Base-by-base conservation (phyloP, 2,888 invertebrate species). In the Hedya salicella region DNA sequence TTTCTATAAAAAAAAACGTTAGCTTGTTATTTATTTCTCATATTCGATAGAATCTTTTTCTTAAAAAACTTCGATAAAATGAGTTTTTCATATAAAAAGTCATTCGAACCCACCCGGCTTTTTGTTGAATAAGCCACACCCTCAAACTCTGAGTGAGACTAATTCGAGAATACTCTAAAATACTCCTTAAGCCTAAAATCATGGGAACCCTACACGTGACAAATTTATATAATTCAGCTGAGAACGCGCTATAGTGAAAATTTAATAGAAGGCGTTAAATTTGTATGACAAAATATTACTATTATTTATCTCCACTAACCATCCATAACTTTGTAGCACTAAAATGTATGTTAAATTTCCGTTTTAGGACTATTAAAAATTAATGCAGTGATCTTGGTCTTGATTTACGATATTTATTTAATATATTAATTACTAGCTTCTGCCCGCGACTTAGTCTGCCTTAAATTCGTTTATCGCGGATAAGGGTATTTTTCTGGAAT, bases 381-480 rank as follows among this genome's bases (percentile, higher is more conserved):
- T 50, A 32, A 50, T 50, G 14, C 50, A 32, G 25, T 30, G 30
- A 50, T 16, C 11, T 16, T 17, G 32, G 32, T 32, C 11, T 16
- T 32, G 11, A 11, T 50, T 50, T 32, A 50, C 16, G 50, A 32
- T 50, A 32, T 30, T 9, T 1, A 16, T 17, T 50, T 16, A 14
- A 52, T 52, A 53, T 36, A 39, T 21, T 40, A 40, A 40, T 53
- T 14, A 4, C 19, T 14, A 46, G n/a, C n/a, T n/a, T n/a, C n/a
- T n/a, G n/a, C n/a, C n/a, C n/a, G n/a, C n/a, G n/a, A n/a, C n/a
- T n/a, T n/a, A n/a, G n/a, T n/a, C n/a, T n/a, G n/a, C n/a, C n/a
- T n/a, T n/a, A n/a, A n/a, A n/a, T n/a, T n/a, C n/a, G n/a, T n/a
- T n/a, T n/a, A n/a, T n/a, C n/a, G n/a, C n/a, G n/a, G n/a, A n/a